These are phyloP conservation scores for Upupa epops DNA, from an alignment of 2,113 vertebrate genomes.

Conservation along the genomic window DNA sequence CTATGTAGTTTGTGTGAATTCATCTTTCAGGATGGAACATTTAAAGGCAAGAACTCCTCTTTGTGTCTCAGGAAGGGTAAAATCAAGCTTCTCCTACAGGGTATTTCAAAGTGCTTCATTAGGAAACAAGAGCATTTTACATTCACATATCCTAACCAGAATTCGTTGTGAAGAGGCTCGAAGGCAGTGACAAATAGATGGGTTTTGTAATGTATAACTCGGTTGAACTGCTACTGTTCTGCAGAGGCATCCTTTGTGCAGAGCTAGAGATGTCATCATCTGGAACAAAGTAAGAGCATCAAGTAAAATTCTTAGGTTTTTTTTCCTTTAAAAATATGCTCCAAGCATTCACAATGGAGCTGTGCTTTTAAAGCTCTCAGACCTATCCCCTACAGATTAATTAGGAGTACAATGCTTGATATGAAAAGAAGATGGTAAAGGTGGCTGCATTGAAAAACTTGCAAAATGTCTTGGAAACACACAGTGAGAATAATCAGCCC, in stretches of 20 bases:
- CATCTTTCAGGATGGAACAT: conserved; percentile 28
- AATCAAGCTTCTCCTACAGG: conserved; percentile 39
- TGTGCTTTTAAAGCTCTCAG: conserved; percentile 45
- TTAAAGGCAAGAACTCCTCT: conserved; percentile 55
- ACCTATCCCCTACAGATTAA: conserved; percentile 61
- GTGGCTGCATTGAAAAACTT: conserved; percentile 14
- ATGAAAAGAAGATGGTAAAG: conserved; percentile 40
- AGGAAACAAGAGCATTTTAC: conserved; percentile 54
- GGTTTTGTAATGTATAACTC: conserved; percentile 45
- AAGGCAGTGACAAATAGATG: conserved; percentile 61
- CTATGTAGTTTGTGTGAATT: conserved; percentile 31
- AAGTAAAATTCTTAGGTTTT: conserved; percentile 46
- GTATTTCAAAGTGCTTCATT: conserved; percentile 48
- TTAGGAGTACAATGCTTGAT: conserved; percentile 41
- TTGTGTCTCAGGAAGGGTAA: conserved; percentile 49
- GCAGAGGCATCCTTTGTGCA: conserved; percentile 43
- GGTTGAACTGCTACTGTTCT: conserved; percentile 7
- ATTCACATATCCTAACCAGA: conserved; percentile 53
- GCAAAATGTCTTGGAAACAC: conserved; percentile 1
- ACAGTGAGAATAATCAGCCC: neutral
- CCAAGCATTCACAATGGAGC: conserved; percentile 23
- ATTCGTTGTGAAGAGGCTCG: conserved; percentile 44
- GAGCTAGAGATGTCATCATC: conserved; percentile 56
- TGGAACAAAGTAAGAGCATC: conserved; percentile 24
- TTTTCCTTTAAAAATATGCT: conserved; percentile 25